Percentiles rank a stretch among this genome's conserved stretches.
These are phyloP conservation scores for Ursus arctos DNA, from an alignment of 2,113 vertebrate species.

Conservation along the genomic window DNA sequence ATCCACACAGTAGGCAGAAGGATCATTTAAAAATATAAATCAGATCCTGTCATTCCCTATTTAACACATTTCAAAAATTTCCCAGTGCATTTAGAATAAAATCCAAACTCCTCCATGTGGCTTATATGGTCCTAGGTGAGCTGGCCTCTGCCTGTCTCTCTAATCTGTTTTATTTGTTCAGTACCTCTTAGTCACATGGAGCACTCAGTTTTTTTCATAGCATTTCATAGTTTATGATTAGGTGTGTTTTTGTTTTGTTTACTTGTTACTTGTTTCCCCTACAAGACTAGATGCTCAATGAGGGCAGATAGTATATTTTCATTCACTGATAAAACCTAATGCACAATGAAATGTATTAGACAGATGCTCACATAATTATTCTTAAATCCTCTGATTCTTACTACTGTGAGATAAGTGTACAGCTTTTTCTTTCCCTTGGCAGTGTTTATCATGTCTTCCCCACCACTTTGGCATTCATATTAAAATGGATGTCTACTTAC, in stretches of 20 bases:
- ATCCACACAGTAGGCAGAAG: not conserved
- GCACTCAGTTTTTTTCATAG: not conserved
- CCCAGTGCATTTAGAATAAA: not conserved
- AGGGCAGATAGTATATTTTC: not conserved
- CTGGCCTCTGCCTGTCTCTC: not conserved
- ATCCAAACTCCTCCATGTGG: not conserved
- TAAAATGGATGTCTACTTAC: conserved; percentile 1
- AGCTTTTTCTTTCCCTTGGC: not conserved
- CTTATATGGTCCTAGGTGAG: not conserved
- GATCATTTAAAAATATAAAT: not conserved
- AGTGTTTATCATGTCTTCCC: not conserved
- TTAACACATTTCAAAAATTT: not conserved
- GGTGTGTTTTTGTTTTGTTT: not conserved
- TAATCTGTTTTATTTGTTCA: not conserved
- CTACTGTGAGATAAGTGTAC: not conserved
- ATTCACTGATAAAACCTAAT: not conserved
- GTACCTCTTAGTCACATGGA: not conserved
- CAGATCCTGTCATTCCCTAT: not conserved
- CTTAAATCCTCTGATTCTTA: not conserved
- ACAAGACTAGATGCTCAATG: not conserved
- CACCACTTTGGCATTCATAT: not conserved
- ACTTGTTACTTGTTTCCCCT: not conserved
- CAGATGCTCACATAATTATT: not conserved
- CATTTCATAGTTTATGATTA: not conserved
- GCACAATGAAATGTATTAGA: not conserved